Conservation (phyloP, 2,888 invertebrate species). For the Sipha maydis region DNA sequence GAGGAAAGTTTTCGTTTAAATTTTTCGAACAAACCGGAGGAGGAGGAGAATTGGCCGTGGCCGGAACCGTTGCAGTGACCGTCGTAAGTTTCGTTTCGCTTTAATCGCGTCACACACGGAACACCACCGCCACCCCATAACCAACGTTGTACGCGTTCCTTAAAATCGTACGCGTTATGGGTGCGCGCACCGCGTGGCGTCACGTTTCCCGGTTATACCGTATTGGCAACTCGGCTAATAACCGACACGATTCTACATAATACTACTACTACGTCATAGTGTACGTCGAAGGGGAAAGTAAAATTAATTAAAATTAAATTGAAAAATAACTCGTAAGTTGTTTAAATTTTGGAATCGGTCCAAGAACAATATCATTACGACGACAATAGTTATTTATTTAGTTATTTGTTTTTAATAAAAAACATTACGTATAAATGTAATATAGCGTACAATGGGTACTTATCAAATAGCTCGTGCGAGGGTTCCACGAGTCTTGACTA, state of each 20-base stretch:
- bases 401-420: no score
- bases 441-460: no score
- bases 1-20: constrained; percentile 22
- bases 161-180: background rate
- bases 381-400: no score
- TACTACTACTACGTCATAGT: background rate
- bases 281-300: background rate
- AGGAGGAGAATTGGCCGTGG: constrained; percentile 23
- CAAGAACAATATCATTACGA: background rate
- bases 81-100: constrained; percentile 52
- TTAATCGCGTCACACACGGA: constrained; percentile 45
- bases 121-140: constrained; percentile 38
- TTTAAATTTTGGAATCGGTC: constrained; percentile 22
- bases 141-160: background rate
- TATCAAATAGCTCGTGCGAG: no score
- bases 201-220: constrained; percentile 26
- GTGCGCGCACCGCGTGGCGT: background rate
- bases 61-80: background rate
- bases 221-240: constrained; percentile 40
- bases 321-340: background rate
- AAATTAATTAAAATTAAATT: background rate
- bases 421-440: no score
- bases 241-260: background rate
- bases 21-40: constrained; percentile 26
- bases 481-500: no score